Evolutionary conservation across 2,113 vertebrate species (phyloP), one percentile per base, ranked within the genome.

Genomic region (Thamnaconus septentrionalis): DNA sequence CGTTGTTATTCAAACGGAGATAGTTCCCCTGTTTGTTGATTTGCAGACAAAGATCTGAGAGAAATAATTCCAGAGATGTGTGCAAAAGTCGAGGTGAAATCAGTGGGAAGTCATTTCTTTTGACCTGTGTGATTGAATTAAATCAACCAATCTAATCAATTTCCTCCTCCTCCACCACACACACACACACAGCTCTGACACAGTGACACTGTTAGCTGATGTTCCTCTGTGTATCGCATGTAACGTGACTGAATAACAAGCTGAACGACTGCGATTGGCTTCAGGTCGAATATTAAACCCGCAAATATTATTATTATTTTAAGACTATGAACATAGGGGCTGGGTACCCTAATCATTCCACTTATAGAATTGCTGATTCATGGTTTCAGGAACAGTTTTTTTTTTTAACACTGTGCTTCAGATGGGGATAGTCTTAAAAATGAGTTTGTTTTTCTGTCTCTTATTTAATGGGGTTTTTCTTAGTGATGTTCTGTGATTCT

Each of bases 391-490:
- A 31, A 31, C 18, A 31, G 18, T 31, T 31, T 31, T 31, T 31
- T 31, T 31, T 7, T 11, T 41, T 9, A 10, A 5, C 1, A 7
- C 12, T 7, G 5, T 4, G 51, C 6, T 9, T 5, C 7, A 66
- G 42, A 9, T 10, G 39, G 48, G 49, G 54, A 6, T 67, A 56
- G 62, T 62, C 48, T 57, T 45, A 41, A 54, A 31, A 31, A 31
- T 31, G 12, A 62, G 62, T 59, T 12, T 42, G 1, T 57, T 56
- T 59, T 49, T 49, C 45, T 64, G 47, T 55, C 51, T 76, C 44
- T 75, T 76, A 83, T 84, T 87, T 88, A 88, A 88, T 88, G 86
- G 66, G 18, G 80, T 44, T 44, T 44, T 73, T 40, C 61, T 61
- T 52, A 64, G 64, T 60, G 71, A 75, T 59, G 39, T 60, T 43